Base-by-base conservation (phyloP, 1,140 invertebrate species). In the Rhagoletis pomonella region DNA sequence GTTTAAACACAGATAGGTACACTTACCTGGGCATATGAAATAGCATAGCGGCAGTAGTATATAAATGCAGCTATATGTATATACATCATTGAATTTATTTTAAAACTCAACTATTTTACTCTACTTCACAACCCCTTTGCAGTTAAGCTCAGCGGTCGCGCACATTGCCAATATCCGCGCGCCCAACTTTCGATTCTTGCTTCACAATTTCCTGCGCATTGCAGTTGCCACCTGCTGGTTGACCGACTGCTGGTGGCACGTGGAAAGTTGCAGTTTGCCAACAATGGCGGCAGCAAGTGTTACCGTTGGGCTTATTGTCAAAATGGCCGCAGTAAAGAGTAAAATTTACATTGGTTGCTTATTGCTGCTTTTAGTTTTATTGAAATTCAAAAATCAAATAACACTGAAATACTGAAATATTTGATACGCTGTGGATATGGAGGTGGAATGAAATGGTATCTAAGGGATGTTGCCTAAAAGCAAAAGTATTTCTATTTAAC, bases 131-230 rank as follows among this genome's bases (percentile, higher is more conserved):
- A 10, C 12, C 73, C 19, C 73, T 55, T n/a, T n/a, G 9, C 73
- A 50, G n/a, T 29, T 29, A 2, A 3, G 9, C 6, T 44, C 19
- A 12, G 39, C 9, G n/a, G 44, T 50, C 47, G 55, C 73, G 55
- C 73, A 81, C 73, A 55, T 81, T 55, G 73, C 47, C 73, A 81
- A 81, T 81, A 81, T 81, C 17, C 73, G 73, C 73, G 47, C 42
- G 73, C n/a, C 10, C 7, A 81, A 81, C 73, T 81, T 81, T 81
- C 73, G 47, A 55, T 55, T 55, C 47, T 81, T 42, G 47, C 73
- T 81, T 42, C 73, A 81, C 73, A 81, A 81, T 81, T 81, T 55
- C 73, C 73, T 81, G 73, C 73, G 73, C 73, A 81, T 55, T 81
- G 73, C 73, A 81, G 73, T 81, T 81, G 73, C 47, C 73, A 44